Evolutionary conservation across 2,888 invertebrate genomes (phyloP).

Genomic region (Stegophylla sp.): DNA sequence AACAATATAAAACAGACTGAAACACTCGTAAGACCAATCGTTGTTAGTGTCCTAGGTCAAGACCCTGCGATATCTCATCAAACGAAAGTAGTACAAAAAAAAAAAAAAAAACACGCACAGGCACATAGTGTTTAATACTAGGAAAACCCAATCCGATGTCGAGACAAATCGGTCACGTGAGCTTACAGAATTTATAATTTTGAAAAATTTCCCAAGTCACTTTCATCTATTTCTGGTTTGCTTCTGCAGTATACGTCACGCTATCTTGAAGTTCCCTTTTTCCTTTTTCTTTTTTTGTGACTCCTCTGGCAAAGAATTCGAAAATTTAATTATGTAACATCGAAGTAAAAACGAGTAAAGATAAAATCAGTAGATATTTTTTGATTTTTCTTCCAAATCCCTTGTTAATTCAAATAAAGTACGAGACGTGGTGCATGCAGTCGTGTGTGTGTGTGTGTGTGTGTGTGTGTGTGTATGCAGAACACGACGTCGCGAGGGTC

Average conservation of each 20-base stretch:
- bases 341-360: background rate
- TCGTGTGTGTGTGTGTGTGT: background rate
- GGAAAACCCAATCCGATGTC: too few relatives aligned
- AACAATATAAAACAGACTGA: too few relatives aligned
- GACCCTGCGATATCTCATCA: too few relatives aligned
- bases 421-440: background rate
- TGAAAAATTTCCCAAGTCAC: too few relatives aligned
- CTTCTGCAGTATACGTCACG: too few relatives aligned
- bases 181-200: too few relatives aligned
- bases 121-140: too few relatives aligned
- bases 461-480: background rate
- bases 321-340: background rate
- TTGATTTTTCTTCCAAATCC: background rate
- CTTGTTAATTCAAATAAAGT: background rate
- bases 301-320: background rate
- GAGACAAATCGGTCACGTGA: background rate
- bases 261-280: too few relatives aligned
- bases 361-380: background rate
- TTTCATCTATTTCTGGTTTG: too few relatives aligned
- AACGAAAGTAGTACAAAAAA: too few relatives aligned
- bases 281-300: conserved; percentile 2
- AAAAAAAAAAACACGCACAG: background rate
- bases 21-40: too few relatives aligned
- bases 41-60: too few relatives aligned
- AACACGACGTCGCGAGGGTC: background rate